Evolutionary conservation across 2,888 invertebrate genomes (phyloP), one percentile per base, ranked within the genome.

Genomic region (Aplocera efformata): DNA sequence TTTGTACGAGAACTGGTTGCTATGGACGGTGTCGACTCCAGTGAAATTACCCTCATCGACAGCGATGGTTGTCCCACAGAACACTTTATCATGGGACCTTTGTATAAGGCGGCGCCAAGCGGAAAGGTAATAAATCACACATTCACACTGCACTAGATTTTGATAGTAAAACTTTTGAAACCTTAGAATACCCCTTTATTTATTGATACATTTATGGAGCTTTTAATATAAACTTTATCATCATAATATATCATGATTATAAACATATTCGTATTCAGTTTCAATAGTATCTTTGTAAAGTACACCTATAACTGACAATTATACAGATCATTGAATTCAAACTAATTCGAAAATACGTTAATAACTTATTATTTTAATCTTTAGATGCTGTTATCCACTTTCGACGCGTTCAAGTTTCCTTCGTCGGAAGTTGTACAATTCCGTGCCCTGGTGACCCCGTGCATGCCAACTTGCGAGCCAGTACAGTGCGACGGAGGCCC

Each of bases 381-480:
- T 30, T 91, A 95, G 93, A 92, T 95, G 60, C 88, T 97, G 48
- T 88, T 96, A 47, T 96, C 97, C 35, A 94, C 96, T 83, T 97
- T 98, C 85, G 97, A 97, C 78, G 97, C 97, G 23, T 98, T 98
- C 91, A 97, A 98, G 80, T 98, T 98, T 90, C 97, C 97, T 27
- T 96, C 96, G 32, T 96, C 96, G 7, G 97, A 97, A 75, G 94
- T 96, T 29, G 97, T 98, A 1, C 97, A 97, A 75, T 98, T 98
- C 92, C 92, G 97, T 50, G 97, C 97, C n/a, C 80, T 97, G 67
- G 97, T 98, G 24, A 97, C 97, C 1, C 97, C 97, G 0, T 97
- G 97, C 78, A 94, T 98, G 93, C 97, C 97, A 11, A 91, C 93
- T 27, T 98, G 97, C 79, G 96, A 96, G 72, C 97, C 97, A 6